These are phyloP conservation scores for Calliopsis andreniformis DNA, from an alignment of 1,140 invertebrate species.

Conservation along the genomic window DNA sequence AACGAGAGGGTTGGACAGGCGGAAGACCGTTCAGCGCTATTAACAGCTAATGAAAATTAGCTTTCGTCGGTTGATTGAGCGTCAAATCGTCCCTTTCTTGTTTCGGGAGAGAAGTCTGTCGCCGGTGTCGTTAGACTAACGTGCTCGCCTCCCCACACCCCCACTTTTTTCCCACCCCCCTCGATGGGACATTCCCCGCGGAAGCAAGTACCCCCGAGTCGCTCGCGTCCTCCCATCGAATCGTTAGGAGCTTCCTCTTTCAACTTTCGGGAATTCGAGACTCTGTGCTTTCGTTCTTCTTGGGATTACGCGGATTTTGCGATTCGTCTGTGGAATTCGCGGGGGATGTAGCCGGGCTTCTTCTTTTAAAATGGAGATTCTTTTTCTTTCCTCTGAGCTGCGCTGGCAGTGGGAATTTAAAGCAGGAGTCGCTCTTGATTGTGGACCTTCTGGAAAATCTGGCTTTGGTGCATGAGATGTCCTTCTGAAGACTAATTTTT, in stretches of 20 bases:
- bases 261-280: too few species aligned
- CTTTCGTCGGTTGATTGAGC: conserved; percentile 81
- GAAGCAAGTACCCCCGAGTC: conserved; percentile 15
- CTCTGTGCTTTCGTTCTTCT: too few species aligned
- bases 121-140: conserved; percentile 73
- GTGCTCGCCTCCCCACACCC: conserved; percentile 63
- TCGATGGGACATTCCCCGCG: conserved; percentile 40
- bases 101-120: conserved; percentile 73
- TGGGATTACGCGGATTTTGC: too few species aligned
- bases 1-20: conserved; percentile 40
- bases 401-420: too few species aligned
- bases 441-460: too few species aligned
- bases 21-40: conserved; percentile 70
- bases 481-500: too few species aligned
- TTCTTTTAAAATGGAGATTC: too few species aligned
- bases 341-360: too few species aligned
- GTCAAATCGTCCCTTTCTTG: conserved; percentile 81
- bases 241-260: background rate
- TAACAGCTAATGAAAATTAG: conserved; percentile 82
- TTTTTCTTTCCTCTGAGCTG: too few species aligned
- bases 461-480: too few species aligned
- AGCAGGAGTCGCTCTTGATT: too few species aligned
- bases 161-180: background rate
- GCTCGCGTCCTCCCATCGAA: background rate
- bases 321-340: too few species aligned